Percentiles rank a stretch among this genome's conserved stretches.
Conservation (phyloP, 1,140 invertebrate species). For the Drosophila nannoptera region DNA sequence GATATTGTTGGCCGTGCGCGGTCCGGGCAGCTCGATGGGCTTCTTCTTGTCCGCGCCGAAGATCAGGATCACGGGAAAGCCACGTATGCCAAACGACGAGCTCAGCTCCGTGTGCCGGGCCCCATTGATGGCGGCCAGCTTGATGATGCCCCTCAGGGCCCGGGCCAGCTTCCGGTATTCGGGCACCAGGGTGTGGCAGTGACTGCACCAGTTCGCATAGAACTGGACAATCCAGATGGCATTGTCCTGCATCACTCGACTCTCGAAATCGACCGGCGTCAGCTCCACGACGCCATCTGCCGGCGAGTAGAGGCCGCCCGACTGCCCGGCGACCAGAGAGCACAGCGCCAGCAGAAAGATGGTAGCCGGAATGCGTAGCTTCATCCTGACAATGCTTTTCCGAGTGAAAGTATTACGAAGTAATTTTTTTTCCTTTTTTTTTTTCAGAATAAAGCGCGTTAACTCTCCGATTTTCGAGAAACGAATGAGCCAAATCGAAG, state of each 20-base stretch:
- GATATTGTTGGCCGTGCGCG: slow-evolving; percentile 90
- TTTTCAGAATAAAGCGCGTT: no score
- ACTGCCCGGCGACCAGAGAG: background rate
- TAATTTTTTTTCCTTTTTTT: no score
- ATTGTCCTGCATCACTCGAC: slow-evolving; percentile 90
- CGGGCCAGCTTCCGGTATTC: slow-evolving; percentile 94
- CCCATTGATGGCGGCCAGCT: slow-evolving; percentile 93
- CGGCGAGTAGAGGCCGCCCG: slow-evolving; percentile 85
- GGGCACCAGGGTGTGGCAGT: slow-evolving; percentile 89
- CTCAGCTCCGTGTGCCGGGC: slow-evolving; percentile 92
- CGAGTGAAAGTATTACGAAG: no score
- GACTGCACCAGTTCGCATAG: slow-evolving; percentile 95
- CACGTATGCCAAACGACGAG: slow-evolving; percentile 89
- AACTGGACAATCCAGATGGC: slow-evolving; percentile 94
- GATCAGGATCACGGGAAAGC: slow-evolving; percentile 98
- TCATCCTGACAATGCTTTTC: background rate
- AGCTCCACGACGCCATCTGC: slow-evolving; percentile 93
- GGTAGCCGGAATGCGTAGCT: background rate
- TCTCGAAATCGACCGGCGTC: slow-evolving; percentile 93
- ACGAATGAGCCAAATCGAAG: no score
- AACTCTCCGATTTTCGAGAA: no score
- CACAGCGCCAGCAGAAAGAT: background rate
- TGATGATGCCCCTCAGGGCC: slow-evolving; percentile 94
- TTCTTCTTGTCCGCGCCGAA: slow-evolving; percentile 93
- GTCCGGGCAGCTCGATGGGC: slow-evolving; percentile 92